Conservation (phyloP, 2,797 vertebrate genomes). For the Notolepis coatsorum region DNA sequence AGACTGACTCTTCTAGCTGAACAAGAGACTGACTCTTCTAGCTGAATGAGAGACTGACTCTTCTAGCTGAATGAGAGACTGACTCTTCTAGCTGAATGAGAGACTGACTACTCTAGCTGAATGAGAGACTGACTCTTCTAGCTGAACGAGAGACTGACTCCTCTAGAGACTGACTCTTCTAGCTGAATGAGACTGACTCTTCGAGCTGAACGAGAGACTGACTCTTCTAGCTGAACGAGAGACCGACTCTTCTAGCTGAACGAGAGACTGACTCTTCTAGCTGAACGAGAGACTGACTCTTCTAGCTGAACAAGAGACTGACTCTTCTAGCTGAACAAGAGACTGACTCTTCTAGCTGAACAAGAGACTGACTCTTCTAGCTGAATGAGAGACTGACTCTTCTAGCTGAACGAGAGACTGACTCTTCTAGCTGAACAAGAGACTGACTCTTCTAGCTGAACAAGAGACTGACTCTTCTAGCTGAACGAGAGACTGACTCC, state of each 20-base stretch:
- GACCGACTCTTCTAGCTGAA: too few species aligned
- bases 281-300: conserved; percentile 5
- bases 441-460: background rate
- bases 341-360: background rate
- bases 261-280: conserved; percentile 1
- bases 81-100: background rate
- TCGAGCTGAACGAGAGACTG: too few species aligned
- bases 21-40: conserved; percentile 4
- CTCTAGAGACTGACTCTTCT: conserved; percentile 7
- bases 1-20: conserved; percentile 1
- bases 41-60: background rate
- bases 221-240: background rate
- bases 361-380: conserved; percentile 2
- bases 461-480: conserved; percentile 2
- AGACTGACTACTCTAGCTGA: too few species aligned
- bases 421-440: background rate
- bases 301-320: background rate
- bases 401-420: too few species aligned
- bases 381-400: too few species aligned
- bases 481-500: too few species aligned
- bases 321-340: background rate
- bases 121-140: conserved; percentile 3
- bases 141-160: background rate
- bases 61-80: background rate
- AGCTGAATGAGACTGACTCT: background rate